Base-by-base conservation (phyloP, 2,113 vertebrate species). In the Epinephelus cyanopodus region DNA sequence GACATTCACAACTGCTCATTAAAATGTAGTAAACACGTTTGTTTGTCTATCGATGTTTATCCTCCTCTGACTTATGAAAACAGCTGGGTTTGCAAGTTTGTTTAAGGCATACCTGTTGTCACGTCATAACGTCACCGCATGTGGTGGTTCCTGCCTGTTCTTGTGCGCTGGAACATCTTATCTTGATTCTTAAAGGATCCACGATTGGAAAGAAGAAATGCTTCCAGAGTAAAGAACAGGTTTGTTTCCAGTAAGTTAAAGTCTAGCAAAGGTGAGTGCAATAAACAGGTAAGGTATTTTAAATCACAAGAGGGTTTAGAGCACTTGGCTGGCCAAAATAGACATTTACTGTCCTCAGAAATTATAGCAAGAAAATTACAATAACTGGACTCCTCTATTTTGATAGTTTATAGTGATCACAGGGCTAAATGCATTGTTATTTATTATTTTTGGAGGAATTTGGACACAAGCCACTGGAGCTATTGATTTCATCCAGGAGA, bases 101-200 rank as follows among this genome's bases (percentile, higher is more conserved):
- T 84, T 68, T 62, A 33, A 84, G 64, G 65, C 77, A 84, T 85
- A 77, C 83, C 77, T 78, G 74, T 72, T 74, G 60, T 79, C 42
- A 60, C 77, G 78, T 83, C 81, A 84, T 60, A 84, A 82, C 84
- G 74, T 63, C 71, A 42, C 77, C 18, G 57, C 68, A 68, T 53
- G 54, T 67, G 69, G 72, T 25, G 79, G 81, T 77, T 82, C 82
- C 77, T 89, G 83, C 77, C 86, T 83, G 72, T 83, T 85, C 77
- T 82, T 89, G 84, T 84, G 76, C 54, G 60, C 21, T 62, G 76
- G 39, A 83, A 76, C 74, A 64, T 76, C 56, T 67, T 79, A 54
- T 72, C 27, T 67, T 45, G 42, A 45, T 45, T 75, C 73, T 54
- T 62, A n/a, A 82, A 69, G 8, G 29, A 23, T 42, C 33, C 2